Evolutionary conservation across 2,888 invertebrate genomes (phyloP), one percentile per base, ranked within the genome.

Genomic region (Cheilosia impressa): DNA sequence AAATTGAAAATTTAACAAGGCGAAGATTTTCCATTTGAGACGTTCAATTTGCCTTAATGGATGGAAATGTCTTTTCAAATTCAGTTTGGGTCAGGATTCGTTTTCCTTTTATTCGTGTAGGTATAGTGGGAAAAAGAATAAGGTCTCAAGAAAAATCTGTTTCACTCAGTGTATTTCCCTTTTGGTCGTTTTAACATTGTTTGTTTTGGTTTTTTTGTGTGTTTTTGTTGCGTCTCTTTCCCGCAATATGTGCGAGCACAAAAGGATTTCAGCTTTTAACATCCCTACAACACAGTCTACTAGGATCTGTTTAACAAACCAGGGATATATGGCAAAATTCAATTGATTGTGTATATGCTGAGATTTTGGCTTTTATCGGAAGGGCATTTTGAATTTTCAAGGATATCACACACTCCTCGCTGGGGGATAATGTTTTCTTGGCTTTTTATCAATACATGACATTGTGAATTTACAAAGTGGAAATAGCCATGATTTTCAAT

Each of bases 1-100:
- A 82, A 87, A 87, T 81, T 87, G 87, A 87, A 87, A 87, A 87
- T 87, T 87, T 87, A 87, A 87, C 78, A 87, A 87, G 87, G 81
- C 85, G 85, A 85, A 87, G 87, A 87, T 79, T 83, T 87, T 87
- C 87, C 87, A 87, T 87, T 82, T 87, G 83, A 87, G 85, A 87
- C 83, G 83, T 87, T 87, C 87, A 87, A 87, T 87, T 87, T 87
- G 87, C 87, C 83, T 80, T 87, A 87, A 87, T 87, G 87, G 87
- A 87, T 87, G 85, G 80, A 87, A 87, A 87, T 87, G 87, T 87
- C 87, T 87, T 83, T 87, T 87, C 87, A 71, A 87, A 85, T 85
- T 85, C 81, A 57, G 76, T 77, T 85, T 85, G 81, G 85, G 85
- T 85, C 85, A 85, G 85, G 85, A 81, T 77, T 85, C 71, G 72